phyloP scores from a whole-genome alignment of 2,113 vertebrate species.

The Peromyscus californicus region DNA sequence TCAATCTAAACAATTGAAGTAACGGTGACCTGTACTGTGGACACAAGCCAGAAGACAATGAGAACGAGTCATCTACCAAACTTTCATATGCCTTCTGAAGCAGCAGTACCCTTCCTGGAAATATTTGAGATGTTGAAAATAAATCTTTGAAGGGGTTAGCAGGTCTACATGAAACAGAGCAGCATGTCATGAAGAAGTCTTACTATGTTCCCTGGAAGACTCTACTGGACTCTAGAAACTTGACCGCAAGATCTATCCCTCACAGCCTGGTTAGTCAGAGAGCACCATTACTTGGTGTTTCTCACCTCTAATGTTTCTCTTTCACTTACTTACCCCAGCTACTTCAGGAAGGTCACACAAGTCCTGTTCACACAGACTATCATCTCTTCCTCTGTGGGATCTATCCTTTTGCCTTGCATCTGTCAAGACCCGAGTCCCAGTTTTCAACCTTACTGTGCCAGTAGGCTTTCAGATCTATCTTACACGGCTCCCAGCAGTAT shows the following conservation, averaged over 20 bases:
- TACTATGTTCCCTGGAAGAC: constrained; percentile 16
- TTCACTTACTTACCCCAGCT: constrained; percentile 34
- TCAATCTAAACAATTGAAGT: background rate
- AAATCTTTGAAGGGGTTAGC: constrained; percentile 56
- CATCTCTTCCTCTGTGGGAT: background rate
- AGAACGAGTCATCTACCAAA: constrained; percentile 29
- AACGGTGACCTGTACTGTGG: background rate
- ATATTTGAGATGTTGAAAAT: background rate
- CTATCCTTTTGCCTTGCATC: background rate
- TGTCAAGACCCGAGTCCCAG: background rate
- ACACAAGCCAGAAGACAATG: constrained; percentile 14
- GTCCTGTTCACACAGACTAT: background rate
- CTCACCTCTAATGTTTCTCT: constrained; percentile 33
- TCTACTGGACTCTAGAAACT: background rate
- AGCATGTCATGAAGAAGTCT: constrained; percentile 9
- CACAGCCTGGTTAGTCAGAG: constrained; percentile 17
- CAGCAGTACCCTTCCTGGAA: background rate
- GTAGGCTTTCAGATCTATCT: background rate
- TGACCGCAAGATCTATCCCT: background rate
- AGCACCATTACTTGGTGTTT: background rate
- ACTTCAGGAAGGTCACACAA: constrained; percentile 52
- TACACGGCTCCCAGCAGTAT: background rate
- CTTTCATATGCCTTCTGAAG: constrained; percentile 3
- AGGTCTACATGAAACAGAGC: constrained; percentile 44
- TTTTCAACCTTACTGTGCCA: background rate